phyloP scores from a whole-genome alignment of 1,140 invertebrate genomes.

The Brachionus manjavacas region DNA sequence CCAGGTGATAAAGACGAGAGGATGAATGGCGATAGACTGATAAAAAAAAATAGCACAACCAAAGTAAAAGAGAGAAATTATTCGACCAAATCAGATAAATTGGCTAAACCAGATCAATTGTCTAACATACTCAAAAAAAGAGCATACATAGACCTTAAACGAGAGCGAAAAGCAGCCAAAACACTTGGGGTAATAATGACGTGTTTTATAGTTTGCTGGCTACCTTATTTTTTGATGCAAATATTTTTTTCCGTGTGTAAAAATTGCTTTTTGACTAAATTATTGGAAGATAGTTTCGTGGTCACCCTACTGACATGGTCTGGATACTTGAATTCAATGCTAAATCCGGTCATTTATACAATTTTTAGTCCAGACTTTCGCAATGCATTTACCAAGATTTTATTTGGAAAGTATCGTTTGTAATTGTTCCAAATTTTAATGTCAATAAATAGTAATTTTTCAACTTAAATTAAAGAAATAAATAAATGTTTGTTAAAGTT shows the following conservation, averaged over 20 bases:
- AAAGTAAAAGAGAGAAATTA: background rate
- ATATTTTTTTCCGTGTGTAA: constrained; percentile 50
- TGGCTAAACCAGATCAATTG: background rate
- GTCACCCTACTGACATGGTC: constrained; percentile 48
- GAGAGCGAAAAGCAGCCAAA: constrained; percentile 59
- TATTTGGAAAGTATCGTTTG: constrained; percentile 45
- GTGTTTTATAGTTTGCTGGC: constrained; percentile 56
- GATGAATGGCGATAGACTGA: background rate
- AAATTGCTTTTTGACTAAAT: background rate
- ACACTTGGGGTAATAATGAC: constrained; percentile 59
- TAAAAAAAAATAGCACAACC: background rate
- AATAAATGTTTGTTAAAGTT: background rate
- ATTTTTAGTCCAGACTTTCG: constrained; percentile 57
- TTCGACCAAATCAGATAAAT: background rate
- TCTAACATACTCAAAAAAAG: constrained; percentile 11
- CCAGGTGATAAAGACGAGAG: background rate
- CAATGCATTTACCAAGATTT: constrained; percentile 53
- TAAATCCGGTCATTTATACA: constrained; percentile 57
- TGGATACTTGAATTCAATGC: constrained; percentile 54
- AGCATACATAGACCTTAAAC: constrained; percentile 56
- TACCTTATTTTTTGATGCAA: constrained; percentile 57
- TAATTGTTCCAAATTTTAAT: background rate
- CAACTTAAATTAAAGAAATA: too few relatives aligned
- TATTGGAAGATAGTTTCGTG: background rate
- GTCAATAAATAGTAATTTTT: background rate